phyloP scores from a whole-genome alignment of 1,140 invertebrate species.

The Procambarus virginalis region DNA sequence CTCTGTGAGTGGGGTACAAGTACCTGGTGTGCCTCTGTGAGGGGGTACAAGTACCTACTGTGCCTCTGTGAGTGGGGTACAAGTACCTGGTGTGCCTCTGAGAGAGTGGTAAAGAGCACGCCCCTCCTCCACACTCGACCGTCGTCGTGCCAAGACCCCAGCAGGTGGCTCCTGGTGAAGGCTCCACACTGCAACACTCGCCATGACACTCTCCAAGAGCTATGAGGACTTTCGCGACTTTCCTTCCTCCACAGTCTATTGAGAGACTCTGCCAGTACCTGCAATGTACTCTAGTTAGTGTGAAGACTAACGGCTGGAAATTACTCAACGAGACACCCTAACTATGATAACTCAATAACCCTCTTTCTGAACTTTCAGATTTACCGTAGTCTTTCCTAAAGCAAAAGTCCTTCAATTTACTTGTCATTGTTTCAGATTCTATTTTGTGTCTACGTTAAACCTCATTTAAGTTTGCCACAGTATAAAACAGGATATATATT shows the following conservation, averaged over 20 bases:
- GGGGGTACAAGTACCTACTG: no score
- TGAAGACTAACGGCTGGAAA: no score
- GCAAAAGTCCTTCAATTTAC: no score
- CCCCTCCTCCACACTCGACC: constrained; percentile 37
- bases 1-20: no score
- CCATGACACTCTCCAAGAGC: constrained; percentile 8
- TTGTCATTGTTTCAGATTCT: no score
- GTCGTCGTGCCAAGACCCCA: constrained; percentile 39
- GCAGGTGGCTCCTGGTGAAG: constrained; percentile 38
- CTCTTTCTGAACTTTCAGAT: no score
- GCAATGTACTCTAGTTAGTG: not conserved
- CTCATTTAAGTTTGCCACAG: not conserved
- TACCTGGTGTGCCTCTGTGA: no score
- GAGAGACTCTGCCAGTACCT: constrained; percentile 37
- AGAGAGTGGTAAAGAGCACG: constrained; percentile 21
- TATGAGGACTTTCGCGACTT: no score
- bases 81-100: no score
- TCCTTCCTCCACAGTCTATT: constrained; percentile 37
- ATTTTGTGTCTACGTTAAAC: no score
- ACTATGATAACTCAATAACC: not conserved
- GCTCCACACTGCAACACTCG: constrained; percentile 45
- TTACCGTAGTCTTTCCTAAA: no score
- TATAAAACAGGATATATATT: not conserved
- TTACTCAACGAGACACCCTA: not conserved
- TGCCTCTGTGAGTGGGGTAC: no score